A percentile compares a stretch with the other conserved stretches of the same genome.
These are phyloP conservation scores for Omphaloscelis lunosa DNA, from an alignment of 2,888 invertebrate genomes.

Conservation along the genomic window DNA sequence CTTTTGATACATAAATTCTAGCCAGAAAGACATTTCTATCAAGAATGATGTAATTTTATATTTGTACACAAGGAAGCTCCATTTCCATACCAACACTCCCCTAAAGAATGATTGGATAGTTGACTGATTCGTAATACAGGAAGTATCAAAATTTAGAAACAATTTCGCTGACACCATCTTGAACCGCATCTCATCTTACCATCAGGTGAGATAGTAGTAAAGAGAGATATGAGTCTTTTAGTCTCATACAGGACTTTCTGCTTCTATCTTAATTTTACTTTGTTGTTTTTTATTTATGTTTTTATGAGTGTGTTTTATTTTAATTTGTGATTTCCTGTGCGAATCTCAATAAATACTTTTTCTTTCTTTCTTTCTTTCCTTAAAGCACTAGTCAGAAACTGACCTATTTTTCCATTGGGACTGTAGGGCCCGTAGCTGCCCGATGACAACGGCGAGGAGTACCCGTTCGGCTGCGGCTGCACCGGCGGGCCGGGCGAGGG, in stretches of 20 bases:
- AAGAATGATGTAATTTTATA: neutral
- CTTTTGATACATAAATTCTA: neutral
- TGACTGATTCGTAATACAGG: neutral
- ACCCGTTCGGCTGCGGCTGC: conserved; percentile 93
- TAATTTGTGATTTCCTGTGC: too few relatives aligned
- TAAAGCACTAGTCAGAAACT: conserved; percentile 78
- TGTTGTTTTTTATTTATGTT: too few relatives aligned
- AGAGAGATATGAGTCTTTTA: too few relatives aligned
- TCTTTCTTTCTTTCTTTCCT: too few relatives aligned
- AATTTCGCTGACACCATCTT: too few relatives aligned
- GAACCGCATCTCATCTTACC: neutral
- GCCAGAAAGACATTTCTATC: neutral
- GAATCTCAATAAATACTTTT: too few relatives aligned
- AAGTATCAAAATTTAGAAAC: neutral
- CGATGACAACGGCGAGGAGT: conserved; percentile 96
- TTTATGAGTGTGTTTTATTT: too few relatives aligned
- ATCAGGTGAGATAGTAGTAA: neutral
- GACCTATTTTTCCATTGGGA: conserved; percentile 97
- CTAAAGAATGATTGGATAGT: neutral
- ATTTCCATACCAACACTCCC: neutral
- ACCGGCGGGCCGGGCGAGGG: conserved; percentile 92
- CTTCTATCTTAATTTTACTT: too few relatives aligned
- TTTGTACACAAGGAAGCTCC: neutral
- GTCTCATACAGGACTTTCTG: too few relatives aligned
- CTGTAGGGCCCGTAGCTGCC: conserved; percentile 97